These are phyloP conservation scores for Tachysurus fulvidraco DNA, from an alignment of 2,113 vertebrate species.

Conservation along the genomic window DNA sequence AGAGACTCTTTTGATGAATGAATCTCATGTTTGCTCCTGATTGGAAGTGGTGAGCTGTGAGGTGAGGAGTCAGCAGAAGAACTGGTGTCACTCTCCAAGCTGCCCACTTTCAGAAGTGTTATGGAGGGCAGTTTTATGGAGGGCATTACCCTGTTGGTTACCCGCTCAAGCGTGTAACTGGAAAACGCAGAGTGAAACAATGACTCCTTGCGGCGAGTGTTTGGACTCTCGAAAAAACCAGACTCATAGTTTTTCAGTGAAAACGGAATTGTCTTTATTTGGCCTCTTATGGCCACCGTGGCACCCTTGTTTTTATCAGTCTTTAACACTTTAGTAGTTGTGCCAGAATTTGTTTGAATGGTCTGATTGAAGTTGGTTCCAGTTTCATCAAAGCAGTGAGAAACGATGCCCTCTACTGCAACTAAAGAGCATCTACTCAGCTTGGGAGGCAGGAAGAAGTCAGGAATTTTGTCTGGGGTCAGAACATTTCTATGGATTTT, in stretches of 20 bases:
- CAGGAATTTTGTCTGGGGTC: slow-evolving; percentile 75
- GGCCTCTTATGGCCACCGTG: not conserved
- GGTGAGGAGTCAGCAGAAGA: slow-evolving; percentile 68
- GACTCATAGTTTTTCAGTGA: slow-evolving; percentile 63
- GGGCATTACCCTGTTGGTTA: slow-evolving; percentile 36
- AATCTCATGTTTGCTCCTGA: slow-evolving; percentile 28
- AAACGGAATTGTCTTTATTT: slow-evolving; percentile 59
- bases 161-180: slow-evolving; percentile 60
- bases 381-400: not conserved
- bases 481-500: slow-evolving; percentile 71
- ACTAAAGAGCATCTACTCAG: slow-evolving; percentile 54
- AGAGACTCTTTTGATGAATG: not conserved
- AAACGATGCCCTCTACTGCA: slow-evolving; percentile 29
- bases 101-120: slow-evolving; percentile 56
- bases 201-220: slow-evolving; percentile 76
- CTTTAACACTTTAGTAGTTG: not conserved
- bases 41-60: slow-evolving; percentile 55
- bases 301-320: slow-evolving; percentile 13
- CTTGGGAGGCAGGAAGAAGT: slow-evolving; percentile 74
- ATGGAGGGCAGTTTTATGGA: slow-evolving; percentile 48
- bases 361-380: not conserved
- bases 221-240: slow-evolving; percentile 71
- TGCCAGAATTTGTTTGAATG: not conserved
- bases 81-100: slow-evolving; percentile 58
- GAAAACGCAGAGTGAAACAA: slow-evolving; percentile 68